Evolutionary conservation across 2,888 invertebrate species (phyloP).

Genomic region (Agonopterix heracliana): DNA sequence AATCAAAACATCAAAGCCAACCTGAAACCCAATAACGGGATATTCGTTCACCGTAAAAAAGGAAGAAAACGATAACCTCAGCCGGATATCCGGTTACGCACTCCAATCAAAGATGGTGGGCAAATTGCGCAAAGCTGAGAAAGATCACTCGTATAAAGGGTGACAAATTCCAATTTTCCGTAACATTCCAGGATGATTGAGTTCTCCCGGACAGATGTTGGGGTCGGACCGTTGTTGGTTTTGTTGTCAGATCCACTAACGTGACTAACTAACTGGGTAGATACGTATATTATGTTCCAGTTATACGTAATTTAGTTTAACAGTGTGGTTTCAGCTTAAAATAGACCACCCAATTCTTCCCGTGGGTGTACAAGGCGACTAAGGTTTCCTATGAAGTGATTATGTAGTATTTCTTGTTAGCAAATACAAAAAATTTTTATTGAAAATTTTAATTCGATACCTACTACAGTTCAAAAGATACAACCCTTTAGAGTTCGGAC

Average conservation of each 20-base stretch:
- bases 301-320: too few relatives aligned
- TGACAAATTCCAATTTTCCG: conserved; percentile 63
- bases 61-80: conserved; percentile 46
- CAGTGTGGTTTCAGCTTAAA: too few relatives aligned
- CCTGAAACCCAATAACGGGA: conserved; percentile 44
- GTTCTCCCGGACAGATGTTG: conserved; percentile 19
- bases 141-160: conserved; percentile 59
- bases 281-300: too few relatives aligned
- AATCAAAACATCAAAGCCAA: conserved; percentile 38
- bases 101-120: conserved; percentile 61
- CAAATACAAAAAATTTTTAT: too few relatives aligned
- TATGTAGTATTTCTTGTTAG: too few relatives aligned
- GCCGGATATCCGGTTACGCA: conserved; percentile 59
- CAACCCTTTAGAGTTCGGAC: too few relatives aligned
- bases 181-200: conserved; percentile 48
- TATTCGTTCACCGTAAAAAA: conserved; percentile 44
- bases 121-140: conserved; percentile 53
- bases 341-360: too few relatives aligned
- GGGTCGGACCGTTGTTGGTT: neutral
- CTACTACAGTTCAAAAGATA: too few relatives aligned
- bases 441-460: too few relatives aligned
- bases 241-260: neutral
- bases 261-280: neutral
- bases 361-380: too few relatives aligned
- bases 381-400: too few relatives aligned